These are phyloP conservation scores for Trachurus trachurus DNA, from an alignment of 2,797 vertebrate genomes.

Conservation along the genomic window DNA sequence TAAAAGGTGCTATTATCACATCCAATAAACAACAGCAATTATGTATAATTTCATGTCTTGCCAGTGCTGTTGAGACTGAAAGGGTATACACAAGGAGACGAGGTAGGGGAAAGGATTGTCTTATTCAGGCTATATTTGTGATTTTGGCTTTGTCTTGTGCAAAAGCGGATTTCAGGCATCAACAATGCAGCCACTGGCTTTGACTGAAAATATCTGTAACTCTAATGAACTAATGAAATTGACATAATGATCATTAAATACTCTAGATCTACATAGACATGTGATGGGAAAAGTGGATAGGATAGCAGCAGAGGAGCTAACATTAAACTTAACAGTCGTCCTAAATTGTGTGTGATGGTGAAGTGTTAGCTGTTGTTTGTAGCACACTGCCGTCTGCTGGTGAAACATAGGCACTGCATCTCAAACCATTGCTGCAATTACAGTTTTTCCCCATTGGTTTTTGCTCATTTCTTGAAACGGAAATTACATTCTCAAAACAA, in stretches of 20 bases:
- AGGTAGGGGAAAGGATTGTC: conserved; percentile 35
- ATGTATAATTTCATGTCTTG: conserved; percentile 77
- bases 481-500: too few species aligned
- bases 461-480: too few species aligned
- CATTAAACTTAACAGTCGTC: background rate
- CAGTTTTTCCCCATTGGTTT: too few species aligned
- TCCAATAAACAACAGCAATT: conserved; percentile 80
- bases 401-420: background rate
- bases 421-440: background rate
- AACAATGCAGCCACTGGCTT: background rate
- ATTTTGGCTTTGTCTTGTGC: conserved; percentile 11
- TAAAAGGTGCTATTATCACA: conserved; percentile 81
- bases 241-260: background rate
- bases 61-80: conserved; percentile 66
- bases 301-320: background rate
- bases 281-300: background rate
- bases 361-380: conserved; percentile 17
- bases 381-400: conserved; percentile 59
- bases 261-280: background rate
- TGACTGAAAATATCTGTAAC: background rate
- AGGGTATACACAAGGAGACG: conserved; percentile 59
- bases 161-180: background rate
- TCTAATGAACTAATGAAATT: background rate
- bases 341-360: background rate
- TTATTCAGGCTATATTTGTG: conserved; percentile 9